Evolutionary conservation across 92 coral and sea anemone species (phyloP).

Genomic region (Bergia sp.): DNA sequence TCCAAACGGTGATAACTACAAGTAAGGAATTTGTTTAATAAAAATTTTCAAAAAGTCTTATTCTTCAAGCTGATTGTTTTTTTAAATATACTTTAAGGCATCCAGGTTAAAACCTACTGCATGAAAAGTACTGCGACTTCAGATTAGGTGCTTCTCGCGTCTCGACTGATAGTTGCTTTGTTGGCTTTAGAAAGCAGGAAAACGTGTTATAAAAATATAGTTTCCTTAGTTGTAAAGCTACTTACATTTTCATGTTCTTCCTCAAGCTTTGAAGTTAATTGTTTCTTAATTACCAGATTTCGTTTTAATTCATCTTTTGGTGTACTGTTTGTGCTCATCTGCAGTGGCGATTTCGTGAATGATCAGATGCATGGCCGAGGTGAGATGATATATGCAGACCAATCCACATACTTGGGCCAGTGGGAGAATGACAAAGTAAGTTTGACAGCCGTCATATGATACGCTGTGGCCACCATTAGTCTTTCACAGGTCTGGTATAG

Average conservation of each 20-base stretch:
- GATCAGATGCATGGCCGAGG: slow-evolving; percentile 88
- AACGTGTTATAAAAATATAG: not conserved
- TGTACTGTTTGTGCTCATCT: not conserved
- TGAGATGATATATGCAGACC: slow-evolving; percentile 80
- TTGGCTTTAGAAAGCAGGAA: not conserved
- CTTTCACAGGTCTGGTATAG: not conserved
- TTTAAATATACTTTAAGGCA: not conserved
- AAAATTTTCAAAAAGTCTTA: not conserved
- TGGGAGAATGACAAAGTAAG: slow-evolving; percentile 90
- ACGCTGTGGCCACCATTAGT: not conserved
- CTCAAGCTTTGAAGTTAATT: not conserved
- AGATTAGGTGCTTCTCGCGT: not conserved
- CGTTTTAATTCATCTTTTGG: too few relatives aligned
- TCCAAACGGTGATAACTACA: slow-evolving; percentile 83
- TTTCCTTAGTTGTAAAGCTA: not conserved
- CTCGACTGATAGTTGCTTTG: not conserved
- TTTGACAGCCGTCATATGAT: not conserved
- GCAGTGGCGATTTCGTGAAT: slow-evolving; percentile 86
- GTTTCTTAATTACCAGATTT: not conserved
- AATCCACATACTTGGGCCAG: slow-evolving; percentile 80
- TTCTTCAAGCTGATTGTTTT: too few relatives aligned
- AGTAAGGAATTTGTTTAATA: slow-evolving; percentile 50
- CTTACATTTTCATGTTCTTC: too few relatives aligned
- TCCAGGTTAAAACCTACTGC: not conserved
- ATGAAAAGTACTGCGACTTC: not conserved